Evolutionary conservation across 2,888 invertebrate species (phyloP), one percentile per base, ranked within the genome.

Genomic region (Periphyllus acericola): DNA sequence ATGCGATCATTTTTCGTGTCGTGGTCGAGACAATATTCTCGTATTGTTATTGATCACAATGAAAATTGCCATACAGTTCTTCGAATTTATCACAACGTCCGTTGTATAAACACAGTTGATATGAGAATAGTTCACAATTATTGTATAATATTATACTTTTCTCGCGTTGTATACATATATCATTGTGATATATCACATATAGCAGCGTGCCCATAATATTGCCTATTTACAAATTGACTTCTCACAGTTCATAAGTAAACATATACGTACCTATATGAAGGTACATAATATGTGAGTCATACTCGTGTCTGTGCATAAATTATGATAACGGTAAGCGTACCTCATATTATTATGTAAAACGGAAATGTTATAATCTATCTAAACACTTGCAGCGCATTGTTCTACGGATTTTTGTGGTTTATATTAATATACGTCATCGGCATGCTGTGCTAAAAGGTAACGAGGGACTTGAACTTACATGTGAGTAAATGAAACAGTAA

Each of bases 31-130:
- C 46, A n/a, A n/a, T 80, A 82, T 72, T 52, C 17, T 82, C 14
- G 14, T 46, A 21, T 52, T 68, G 40, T 81, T 72, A 81, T 68
- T 46, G 29, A 68, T 81, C 82, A 82, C 71, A 82, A 82, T 71
- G 71, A 71, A 82, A 82, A 82, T 82, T 32, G 71, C 71, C 82
- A 81, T 81, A 68, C 29, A 29, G 34, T 81, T 68, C 66, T 46
- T 46, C 8, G 29, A 36, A 60, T 60, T 60, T 25, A 60, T 60
- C 29, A 66, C 0, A 66, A 40, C 36, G 80, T 46, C 5, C 29
- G 46, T n/a, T 71, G 68, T 14, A 21, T 46, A 25, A 14, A 46
- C 2, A 14, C 11, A 46, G 40, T 17, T 19, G 11, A 29, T 81
- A 81, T 14, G 21, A 46, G 21, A 66, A 80, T 40, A 0, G 21